Conservation (phyloP, 2,888 invertebrate species). For the Geotrupes spiniger region DNA sequence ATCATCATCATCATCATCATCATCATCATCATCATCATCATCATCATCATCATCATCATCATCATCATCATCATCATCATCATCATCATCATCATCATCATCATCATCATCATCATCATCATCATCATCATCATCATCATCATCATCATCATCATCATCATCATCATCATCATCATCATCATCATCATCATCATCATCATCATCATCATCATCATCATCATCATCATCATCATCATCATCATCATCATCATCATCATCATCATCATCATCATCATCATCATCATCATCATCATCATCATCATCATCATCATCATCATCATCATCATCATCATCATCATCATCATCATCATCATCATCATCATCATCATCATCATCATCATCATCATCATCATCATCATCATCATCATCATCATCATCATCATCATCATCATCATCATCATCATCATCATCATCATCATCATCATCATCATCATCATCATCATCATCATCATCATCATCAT, state of each 20-base stretch:
- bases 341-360: not conserved
- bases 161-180: not conserved
- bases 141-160: not conserved
- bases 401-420: not conserved
- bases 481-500: not conserved
- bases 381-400: not conserved
- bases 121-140: not conserved
- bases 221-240: not conserved
- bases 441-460: not conserved
- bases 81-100: too few species aligned
- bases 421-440: not conserved
- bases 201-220: not conserved
- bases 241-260: not conserved
- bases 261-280: not conserved
- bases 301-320: not conserved
- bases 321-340: not conserved
- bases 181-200: not conserved
- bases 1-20: not conserved
- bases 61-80: not conserved
- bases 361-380: not conserved
- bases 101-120: not conserved
- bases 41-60: not conserved
- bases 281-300: not conserved
- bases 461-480: not conserved
- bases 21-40: not conserved